These are phyloP conservation scores for Oenanthe melanoleuca DNA, from an alignment of 2,113 vertebrate genomes.

Conservation along the genomic window DNA sequence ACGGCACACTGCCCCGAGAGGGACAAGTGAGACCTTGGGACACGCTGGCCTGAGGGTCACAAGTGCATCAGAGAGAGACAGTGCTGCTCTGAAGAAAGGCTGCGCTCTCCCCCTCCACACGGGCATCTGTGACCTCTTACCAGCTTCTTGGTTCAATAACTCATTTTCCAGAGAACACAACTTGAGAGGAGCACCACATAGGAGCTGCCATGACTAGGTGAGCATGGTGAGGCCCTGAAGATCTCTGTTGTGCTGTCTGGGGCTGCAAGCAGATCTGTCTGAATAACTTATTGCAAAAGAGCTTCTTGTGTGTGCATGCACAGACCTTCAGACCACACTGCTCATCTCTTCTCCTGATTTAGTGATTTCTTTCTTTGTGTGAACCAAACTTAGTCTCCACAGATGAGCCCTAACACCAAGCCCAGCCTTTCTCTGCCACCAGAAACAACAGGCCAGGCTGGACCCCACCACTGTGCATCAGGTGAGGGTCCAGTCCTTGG, in stretches of 20 bases:
- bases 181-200: neutral
- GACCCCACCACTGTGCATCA: neutral
- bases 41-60: neutral
- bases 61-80: neutral
- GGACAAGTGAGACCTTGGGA: neutral
- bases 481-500: fast-evolving
- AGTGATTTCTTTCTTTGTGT: neutral
- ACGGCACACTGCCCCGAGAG: neutral
- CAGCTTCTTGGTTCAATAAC: neutral
- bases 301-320: neutral
- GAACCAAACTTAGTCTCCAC: neutral
- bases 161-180: neutral
- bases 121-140: neutral
- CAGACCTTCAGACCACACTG: neutral
- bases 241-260: fast-evolving
- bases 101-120: neutral
- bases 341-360: neutral
- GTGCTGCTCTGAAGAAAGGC: neutral
- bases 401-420: neutral
- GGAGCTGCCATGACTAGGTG: neutral
- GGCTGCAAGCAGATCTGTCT: neutral
- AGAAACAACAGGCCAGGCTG: neutral
- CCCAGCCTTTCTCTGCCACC: too few species aligned
- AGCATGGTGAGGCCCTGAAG: neutral
- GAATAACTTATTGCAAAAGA: neutral